Evolutionary conservation across 2,888 invertebrate species (phyloP).

Genomic region (Allygus modestus): DNA sequence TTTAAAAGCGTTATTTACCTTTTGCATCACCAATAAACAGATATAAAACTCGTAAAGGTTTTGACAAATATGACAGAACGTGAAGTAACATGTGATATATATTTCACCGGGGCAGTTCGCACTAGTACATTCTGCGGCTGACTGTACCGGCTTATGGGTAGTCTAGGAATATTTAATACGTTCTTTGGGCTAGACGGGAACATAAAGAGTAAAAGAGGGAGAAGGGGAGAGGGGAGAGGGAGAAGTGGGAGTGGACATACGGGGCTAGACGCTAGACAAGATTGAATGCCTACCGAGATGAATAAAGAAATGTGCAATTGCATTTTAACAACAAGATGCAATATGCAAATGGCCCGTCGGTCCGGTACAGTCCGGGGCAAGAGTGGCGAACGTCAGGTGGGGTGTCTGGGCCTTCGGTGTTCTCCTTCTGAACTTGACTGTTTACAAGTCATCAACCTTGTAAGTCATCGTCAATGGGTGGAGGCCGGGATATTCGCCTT

Average conservation of each 20-base stretch:
- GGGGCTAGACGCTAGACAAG: constrained; percentile 65
- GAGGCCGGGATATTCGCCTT: neutral
- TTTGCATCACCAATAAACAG: neutral
- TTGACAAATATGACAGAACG: neutral
- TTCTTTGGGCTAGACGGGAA: constrained; percentile 64
- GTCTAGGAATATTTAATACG: constrained; percentile 64
- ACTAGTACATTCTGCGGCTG: constrained; percentile 47
- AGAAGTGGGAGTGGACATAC: constrained; percentile 57
- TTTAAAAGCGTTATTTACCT: neutral
- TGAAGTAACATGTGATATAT: neutral
- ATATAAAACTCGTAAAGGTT: neutral
- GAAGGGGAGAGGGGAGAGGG: constrained; percentile 19
- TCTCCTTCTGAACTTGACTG: constrained; percentile 33
- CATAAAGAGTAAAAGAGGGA: constrained; percentile 41
- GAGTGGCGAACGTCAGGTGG: constrained; percentile 40
- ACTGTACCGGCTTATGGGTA: constrained; percentile 62
- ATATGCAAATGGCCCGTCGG: constrained; percentile 63
- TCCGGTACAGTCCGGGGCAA: constrained; percentile 56
- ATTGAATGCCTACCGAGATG: constrained; percentile 65
- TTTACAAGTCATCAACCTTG: constrained; percentile 45
- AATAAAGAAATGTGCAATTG: constrained; percentile 66
- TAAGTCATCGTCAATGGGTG: neutral
- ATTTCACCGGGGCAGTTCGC: constrained; percentile 18
- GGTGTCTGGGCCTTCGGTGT: constrained; percentile 19
- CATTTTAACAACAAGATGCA: constrained; percentile 66